A percentile compares a stretch with the other conserved stretches of the same genome.
These are phyloP conservation scores for Orthonychiurus folsomi DNA, from an alignment of 2,888 invertebrate species.

Conservation along the genomic window DNA sequence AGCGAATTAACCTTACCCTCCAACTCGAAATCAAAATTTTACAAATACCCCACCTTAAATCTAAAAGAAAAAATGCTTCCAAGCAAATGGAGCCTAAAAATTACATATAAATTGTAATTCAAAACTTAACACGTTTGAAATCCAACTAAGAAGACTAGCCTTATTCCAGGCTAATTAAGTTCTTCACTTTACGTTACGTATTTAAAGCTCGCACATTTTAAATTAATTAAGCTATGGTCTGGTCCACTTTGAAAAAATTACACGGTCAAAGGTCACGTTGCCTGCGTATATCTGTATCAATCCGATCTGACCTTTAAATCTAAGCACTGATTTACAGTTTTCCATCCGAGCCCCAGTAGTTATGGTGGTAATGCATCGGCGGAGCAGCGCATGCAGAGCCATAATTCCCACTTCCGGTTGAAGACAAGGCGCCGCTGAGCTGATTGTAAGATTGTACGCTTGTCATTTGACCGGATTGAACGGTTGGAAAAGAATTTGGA, in stretches of 20 bases:
- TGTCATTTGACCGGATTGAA: conserved; percentile 32
- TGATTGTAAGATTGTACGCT: conserved; percentile 36
- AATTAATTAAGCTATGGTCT: not conserved
- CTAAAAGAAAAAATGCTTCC: no score
- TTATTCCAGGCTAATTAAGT: no score
- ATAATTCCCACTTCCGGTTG: conserved; percentile 11
- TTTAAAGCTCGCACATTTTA: not conserved
- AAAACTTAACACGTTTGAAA: no score
- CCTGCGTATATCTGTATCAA: no score
- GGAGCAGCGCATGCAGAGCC: conserved; percentile 23
- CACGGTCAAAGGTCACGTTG: no score
- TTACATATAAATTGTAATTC: no score
- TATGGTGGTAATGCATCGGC: conserved; percentile 30
- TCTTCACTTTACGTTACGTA: no score
- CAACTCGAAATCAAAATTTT: no score
- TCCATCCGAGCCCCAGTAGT: conserved; percentile 36
- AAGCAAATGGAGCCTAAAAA: no score
- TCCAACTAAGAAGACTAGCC: no score
- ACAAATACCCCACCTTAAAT: no score
- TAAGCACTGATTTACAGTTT: conserved; percentile 25
- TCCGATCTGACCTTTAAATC: not conserved
- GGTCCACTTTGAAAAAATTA: not conserved
- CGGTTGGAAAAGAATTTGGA: conserved; percentile 32
- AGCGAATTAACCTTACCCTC: no score
- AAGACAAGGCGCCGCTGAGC: conserved; percentile 26